A percentile compares a stretch with the other conserved stretches of the same genome.
These are phyloP conservation scores for Synergus umbraculus DNA, from an alignment of 2,888 invertebrate species.

Conservation along the genomic window DNA sequence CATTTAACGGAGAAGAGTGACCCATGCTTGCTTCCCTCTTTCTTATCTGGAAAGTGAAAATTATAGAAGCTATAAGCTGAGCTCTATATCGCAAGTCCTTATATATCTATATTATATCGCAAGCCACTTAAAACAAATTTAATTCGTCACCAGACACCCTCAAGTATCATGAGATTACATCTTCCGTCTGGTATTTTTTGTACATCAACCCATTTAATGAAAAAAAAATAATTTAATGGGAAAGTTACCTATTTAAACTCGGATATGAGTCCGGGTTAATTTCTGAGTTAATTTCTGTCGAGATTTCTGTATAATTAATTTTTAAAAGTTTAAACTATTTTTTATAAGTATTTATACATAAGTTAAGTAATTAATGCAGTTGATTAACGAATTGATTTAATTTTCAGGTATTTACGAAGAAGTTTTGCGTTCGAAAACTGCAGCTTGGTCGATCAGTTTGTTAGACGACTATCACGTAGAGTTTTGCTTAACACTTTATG, in stretches of 20 bases:
- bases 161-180: neutral
- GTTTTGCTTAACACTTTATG: constrained; percentile 29
- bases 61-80: neutral
- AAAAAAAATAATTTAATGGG: too few species aligned
- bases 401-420: neutral
- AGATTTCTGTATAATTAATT: too few species aligned
- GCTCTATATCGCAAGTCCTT: neutral
- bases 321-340: too few species aligned
- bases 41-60: neutral
- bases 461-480: neutral
- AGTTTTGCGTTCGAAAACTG: neutral
- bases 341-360: too few species aligned
- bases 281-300: too few species aligned
- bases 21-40: neutral
- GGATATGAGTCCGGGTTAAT: too few species aligned
- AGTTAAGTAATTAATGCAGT: too few species aligned
- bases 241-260: too few species aligned
- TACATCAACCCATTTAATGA: too few species aligned
- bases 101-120: too few species aligned
- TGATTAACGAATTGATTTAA: too few species aligned
- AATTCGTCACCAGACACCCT: neutral
- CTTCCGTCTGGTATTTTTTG: too few species aligned
- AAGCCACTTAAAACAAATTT: neutral
- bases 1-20: neutral
- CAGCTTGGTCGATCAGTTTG: neutral